Percentiles rank a stretch among this genome's conserved stretches.
These are phyloP conservation scores for Phalacrocorax brasilianus DNA, from an alignment of 2,113 vertebrate genomes.

Conservation along the genomic window DNA sequence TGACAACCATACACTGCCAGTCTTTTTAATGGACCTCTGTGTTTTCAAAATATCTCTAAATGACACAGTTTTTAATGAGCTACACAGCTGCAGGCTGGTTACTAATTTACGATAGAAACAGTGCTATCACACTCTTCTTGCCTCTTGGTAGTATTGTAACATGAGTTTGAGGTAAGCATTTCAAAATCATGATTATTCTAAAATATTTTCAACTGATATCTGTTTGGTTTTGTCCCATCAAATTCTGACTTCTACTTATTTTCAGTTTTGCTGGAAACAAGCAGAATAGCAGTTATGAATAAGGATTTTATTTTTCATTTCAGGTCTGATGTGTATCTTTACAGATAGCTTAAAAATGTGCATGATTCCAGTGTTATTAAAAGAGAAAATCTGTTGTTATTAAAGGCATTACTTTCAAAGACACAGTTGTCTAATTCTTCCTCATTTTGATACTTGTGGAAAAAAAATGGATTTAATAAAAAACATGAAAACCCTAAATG, in stretches of 20 bases:
- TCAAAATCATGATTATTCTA: neutral
- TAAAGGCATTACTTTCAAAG: neutral
- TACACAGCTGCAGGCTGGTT: slow-evolving; percentile 59
- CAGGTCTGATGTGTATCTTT: neutral
- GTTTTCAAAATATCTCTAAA: slow-evolving; percentile 67
- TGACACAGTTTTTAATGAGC: slow-evolving; percentile 60
- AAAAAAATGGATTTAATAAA: neutral
- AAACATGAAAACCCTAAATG: neutral
- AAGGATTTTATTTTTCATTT: neutral
- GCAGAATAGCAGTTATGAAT: neutral
- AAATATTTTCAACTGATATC: neutral
- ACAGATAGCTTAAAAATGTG: neutral
- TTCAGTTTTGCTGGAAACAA: neutral
- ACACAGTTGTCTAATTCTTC: neutral
- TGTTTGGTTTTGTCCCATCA: neutral
- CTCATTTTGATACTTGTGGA: neutral
- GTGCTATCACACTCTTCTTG: neutral
- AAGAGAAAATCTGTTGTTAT: neutral
- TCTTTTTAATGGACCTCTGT: slow-evolving; percentile 60
- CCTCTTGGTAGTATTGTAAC: neutral
- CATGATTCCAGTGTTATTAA: neutral
- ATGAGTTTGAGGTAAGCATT: neutral
- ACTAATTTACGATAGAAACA: neutral
- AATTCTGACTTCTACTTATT: neutral
- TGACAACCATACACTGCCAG: slow-evolving; percentile 38